These are phyloP conservation scores for Mycetomoellerius zeteki DNA, from an alignment of 1,140 invertebrate species.

Conservation along the genomic window DNA sequence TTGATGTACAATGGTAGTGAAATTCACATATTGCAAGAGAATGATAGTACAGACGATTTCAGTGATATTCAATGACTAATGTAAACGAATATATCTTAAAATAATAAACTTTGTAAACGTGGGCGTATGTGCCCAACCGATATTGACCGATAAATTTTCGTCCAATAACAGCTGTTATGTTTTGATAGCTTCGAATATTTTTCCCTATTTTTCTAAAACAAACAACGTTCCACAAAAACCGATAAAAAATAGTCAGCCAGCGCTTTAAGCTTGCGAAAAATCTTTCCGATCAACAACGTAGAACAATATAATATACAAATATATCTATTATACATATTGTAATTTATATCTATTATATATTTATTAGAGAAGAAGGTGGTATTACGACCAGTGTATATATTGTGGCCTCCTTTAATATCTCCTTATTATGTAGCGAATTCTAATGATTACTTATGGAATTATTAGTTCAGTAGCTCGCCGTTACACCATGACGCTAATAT, in stretches of 20 bases:
- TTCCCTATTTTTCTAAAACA: slow-evolving; percentile 37
- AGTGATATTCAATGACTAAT: slow-evolving; percentile 4
- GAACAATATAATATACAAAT: not conserved
- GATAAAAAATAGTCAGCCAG: slow-evolving; percentile 35
- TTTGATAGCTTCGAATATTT: slow-evolving; percentile 38
- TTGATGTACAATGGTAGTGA: not conserved
- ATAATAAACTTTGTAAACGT: slow-evolving; percentile 54
- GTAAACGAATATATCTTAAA: slow-evolving; percentile 50
- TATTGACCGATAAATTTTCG: slow-evolving; percentile 46
- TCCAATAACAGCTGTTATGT: slow-evolving; percentile 43
- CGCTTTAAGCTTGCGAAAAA: slow-evolving; percentile 7
- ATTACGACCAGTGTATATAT: too few relatives aligned
- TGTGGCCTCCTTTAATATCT: too few relatives aligned
- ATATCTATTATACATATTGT: not conserved
- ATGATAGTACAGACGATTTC: slow-evolving; percentile 8
- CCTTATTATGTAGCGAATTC: too few relatives aligned
- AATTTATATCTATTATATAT: too few relatives aligned
- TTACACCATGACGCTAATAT: too few relatives aligned
- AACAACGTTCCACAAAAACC: slow-evolving; percentile 41
- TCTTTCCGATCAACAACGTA: not conserved
- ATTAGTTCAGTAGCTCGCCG: too few relatives aligned
- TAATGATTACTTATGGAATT: too few relatives aligned
- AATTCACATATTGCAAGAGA: not conserved
- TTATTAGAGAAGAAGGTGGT: too few relatives aligned
- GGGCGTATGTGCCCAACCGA: not conserved